Evolutionary conservation across 30 jellyfish, hydroid and myxozoan species (phyloP), one percentile per base, ranked within the genome.

Genomic region (Cassiopea andromeda): DNA sequence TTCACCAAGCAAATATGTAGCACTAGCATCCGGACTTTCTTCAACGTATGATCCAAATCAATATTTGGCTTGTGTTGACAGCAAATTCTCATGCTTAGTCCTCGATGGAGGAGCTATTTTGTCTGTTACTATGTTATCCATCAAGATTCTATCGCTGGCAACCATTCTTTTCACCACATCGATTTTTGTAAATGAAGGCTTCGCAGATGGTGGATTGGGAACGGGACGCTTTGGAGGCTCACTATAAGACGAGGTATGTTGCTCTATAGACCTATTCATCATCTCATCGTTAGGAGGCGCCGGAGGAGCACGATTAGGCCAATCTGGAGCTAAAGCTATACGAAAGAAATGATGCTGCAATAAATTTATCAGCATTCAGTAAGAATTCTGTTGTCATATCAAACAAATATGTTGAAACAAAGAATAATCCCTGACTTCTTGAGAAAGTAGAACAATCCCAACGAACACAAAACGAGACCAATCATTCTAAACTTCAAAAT

Each of bases 181-280:
- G 3, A 73, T 12, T 27, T 19, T 77, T 0, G 59, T 72, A 1
- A 77, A 67, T 61, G 82, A 59, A 2, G 87, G 93, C 70, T 75
- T 86, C 27, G 89, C 83, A 50, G 93, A 72, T 17, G 93, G 93
- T 10, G 93, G 93, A 15, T 68, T 82, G 27, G 93, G 93, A 43
- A 86, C 89, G 38, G 93, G 87, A 1, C 93, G 93, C 58, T 86
- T 86, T 1, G 93, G 93, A 75, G 93, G 93, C 46, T 78, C 89
- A 17, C 87, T 85, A 45, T 86, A 1, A 48, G 72, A 43, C 27
- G 68, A 73, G 14, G 75, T 44, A 3, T 46, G 54, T 19, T 46
- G 45, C 79, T 16, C 50, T 2, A 9, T 50, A n/a, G 66, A 6
- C 1, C 10, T 10, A 1, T 84, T 85, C 48, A 6, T 84, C 48